Conservation (phyloP, 1,140 invertebrate species). For the Drosophila eugracilis region DNA sequence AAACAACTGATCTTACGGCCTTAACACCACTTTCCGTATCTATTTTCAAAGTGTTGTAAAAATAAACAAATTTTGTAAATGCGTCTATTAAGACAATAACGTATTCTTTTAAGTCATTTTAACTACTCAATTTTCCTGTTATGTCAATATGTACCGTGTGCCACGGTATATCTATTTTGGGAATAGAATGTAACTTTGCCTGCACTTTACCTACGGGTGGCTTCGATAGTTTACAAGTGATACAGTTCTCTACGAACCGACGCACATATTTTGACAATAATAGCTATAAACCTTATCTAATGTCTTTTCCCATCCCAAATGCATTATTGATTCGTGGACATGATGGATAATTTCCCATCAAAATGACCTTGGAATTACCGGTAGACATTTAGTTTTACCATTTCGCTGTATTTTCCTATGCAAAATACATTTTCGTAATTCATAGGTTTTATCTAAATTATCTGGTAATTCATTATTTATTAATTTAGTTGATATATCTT, state of each 20-base stretch:
- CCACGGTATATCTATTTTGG: conserved; percentile 7
- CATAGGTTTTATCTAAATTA: no score
- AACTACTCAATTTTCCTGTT: conserved; percentile 5
- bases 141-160: conserved; percentile 10
- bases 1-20: neutral
- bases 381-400: neutral
- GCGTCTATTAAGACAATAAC: conserved; percentile 8
- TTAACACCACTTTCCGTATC: conserved; percentile 2
- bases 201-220: conserved; percentile 1
- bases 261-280: conserved; percentile 4
- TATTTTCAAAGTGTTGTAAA: conserved; percentile 9
- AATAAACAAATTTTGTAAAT: conserved; percentile 10
- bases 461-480: neutral
- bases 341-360: conserved; percentile 1
- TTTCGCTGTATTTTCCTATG: conserved; percentile 9
- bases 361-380: conserved; percentile 1
- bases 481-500: neutral
- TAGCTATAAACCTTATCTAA: neutral
- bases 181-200: conserved; percentile 5
- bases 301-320: conserved; percentile 16
- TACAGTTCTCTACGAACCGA: conserved; percentile 5
- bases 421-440: neutral
- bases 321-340: conserved; percentile 6
- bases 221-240: conserved; percentile 4
- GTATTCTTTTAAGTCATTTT: conserved; percentile 4